Base-by-base conservation (phyloP, 2,797 vertebrate genomes). In the Orientallactaga sibirica region DNA sequence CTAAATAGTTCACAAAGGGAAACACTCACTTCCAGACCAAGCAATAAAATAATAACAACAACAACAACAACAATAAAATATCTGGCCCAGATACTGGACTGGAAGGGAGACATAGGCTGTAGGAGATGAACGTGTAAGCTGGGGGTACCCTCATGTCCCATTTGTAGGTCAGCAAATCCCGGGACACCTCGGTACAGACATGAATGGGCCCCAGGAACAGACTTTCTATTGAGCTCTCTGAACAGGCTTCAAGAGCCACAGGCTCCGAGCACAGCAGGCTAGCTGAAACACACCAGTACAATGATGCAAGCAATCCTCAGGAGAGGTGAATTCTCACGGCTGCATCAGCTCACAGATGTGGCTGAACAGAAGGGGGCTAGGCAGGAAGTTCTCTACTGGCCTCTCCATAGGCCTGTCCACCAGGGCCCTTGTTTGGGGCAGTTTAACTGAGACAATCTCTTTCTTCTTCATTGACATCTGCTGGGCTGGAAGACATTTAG, bases 251-350 rank as follows among this genome's bases (percentile, higher is more conserved):
- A 76, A 18, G 61, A 66, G 61, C 80, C 25, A 0, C 6, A 2
- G 75, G 82, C 79, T 85, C 92, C 61, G 90, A 71, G 37, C 95
- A 64, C 37, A 80, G 82, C 43, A 16, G 75, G 75, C 43, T 37
- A 43, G 85, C 55, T 76, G 74, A 74, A 86, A 24, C 37, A 11
- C 55, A n/a, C 93, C 96, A 93, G 90, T 75, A 85, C 20, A 3
- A 3, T 20, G 78, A 92, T 82, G 86, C 91, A 96, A 87, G 74
- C 67, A 22, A 37, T 76, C 66, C 92, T 85, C 27, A 0, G 0
- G 78, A 76, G 86, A 90, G 79, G 95, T 68, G 76, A 70, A 9
- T 93, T 95, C 27, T 33, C 52, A 9, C 14, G 1, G 86, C 61
- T 0, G 1, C 18, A 73, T 88, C 80, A 16, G 68, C 12, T 0